Conservation (phyloP, 2,888 invertebrate species). For the Thera britannica region DNA sequence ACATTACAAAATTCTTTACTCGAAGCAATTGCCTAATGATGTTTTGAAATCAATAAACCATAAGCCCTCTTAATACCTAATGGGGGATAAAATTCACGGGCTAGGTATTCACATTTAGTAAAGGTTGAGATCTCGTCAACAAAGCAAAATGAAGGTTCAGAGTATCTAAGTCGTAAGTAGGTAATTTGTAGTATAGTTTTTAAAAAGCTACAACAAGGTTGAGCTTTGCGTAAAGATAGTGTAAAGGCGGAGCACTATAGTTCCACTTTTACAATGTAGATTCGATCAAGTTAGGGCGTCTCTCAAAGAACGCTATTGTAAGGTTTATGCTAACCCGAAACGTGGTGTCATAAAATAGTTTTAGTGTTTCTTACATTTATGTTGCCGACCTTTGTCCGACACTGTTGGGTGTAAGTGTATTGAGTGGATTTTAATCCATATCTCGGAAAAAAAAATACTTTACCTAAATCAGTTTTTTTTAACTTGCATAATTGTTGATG, state of each 20-base stretch:
- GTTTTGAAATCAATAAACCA: no score
- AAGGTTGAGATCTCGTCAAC: not conserved
- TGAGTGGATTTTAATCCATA: not conserved
- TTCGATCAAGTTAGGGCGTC: conserved; percentile 39
- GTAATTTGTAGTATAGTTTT: conserved; percentile 17
- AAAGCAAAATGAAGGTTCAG: not conserved
- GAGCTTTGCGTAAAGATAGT: conserved; percentile 29
- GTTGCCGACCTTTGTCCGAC: conserved; percentile 13
- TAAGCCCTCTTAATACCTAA: no score
- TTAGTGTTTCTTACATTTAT: conserved; percentile 23
- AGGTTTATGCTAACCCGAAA: conserved; percentile 37
- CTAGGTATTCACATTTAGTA: not conserved
- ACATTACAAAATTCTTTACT: no score
- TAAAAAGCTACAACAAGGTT: conserved; percentile 25
- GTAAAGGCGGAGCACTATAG: not conserved
- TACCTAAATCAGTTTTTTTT: no score
- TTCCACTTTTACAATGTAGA: conserved; percentile 40
- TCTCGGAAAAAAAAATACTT: no score
- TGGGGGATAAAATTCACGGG: not conserved
- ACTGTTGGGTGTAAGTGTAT: not conserved
- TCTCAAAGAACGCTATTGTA: conserved; percentile 37
- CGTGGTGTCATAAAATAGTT: conserved; percentile 39
- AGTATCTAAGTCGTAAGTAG: not conserved
- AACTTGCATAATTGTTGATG: no score
- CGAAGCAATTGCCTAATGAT: no score